Percentiles rank a stretch among this genome's conserved stretches.
Conservation (phyloP, 2,888 invertebrate species). For the Anodontia alba region DNA sequence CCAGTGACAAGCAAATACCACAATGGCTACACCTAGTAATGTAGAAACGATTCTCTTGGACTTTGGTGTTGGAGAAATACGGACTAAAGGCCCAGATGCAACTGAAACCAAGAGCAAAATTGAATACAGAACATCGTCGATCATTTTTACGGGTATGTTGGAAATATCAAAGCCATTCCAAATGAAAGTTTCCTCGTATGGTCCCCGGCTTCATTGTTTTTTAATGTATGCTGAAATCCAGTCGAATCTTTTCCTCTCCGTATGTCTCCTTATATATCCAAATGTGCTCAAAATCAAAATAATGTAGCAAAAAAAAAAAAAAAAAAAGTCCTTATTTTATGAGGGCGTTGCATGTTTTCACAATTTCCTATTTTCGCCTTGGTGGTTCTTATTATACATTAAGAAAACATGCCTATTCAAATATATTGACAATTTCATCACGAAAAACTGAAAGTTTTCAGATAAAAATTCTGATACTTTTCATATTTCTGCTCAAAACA, state of each 20-base stretch:
- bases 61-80: slow-evolving; percentile 58
- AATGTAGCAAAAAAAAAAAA: too few species aligned
- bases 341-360: too few species aligned
- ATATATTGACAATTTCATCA: too few species aligned
- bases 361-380: too few species aligned
- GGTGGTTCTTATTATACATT: too few species aligned
- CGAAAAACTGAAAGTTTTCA: too few species aligned
- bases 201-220: too few species aligned
- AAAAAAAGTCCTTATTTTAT: too few species aligned
- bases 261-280: neutral
- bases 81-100: slow-evolving; percentile 70
- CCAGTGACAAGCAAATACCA: slow-evolving; percentile 69
- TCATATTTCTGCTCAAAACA: too few species aligned
- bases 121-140: slow-evolving; percentile 79
- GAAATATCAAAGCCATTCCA: neutral
- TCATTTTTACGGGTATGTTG: slow-evolving; percentile 28
- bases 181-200: neutral
- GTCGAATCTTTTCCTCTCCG: neutral
- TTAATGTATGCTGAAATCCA: neutral
- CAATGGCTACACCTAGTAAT: slow-evolving; percentile 64
- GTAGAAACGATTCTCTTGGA: slow-evolving; percentile 66
- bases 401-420: too few species aligned
- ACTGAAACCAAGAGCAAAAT: slow-evolving; percentile 74
- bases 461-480: too few species aligned
- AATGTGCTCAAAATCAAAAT: too few species aligned